Percentiles rank a stretch among this genome's conserved stretches.
Conservation (phyloP, 2,113 vertebrate genomes). For the Cheirogaleus medius region DNA sequence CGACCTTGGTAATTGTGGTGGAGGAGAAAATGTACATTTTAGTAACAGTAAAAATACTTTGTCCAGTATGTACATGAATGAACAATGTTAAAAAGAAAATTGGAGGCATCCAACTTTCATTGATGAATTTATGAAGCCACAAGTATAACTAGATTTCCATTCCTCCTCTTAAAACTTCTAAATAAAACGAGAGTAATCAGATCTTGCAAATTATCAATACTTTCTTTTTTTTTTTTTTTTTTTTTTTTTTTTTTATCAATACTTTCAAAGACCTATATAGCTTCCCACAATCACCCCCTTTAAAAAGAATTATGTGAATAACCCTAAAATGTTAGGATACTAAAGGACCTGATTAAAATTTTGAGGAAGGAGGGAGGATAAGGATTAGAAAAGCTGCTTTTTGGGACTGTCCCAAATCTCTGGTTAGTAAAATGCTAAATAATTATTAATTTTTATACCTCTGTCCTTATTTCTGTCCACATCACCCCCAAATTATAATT, state of each 20-base stretch:
- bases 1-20: background rate
- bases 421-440: conserved; percentile 39
- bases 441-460: conserved; percentile 24
- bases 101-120: background rate
- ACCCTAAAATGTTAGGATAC: background rate
- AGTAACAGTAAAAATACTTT: conserved; percentile 29
- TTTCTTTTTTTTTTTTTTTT: too few species aligned
- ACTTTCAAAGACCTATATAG: conserved; percentile 9
- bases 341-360: background rate
- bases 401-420: background rate
- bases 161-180: background rate
- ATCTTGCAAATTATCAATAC: background rate
- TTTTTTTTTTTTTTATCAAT: too few species aligned
- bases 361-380: background rate
- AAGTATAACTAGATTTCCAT: background rate
- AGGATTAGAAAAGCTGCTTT: conserved; percentile 39
- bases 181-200: background rate
- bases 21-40: conserved; percentile 10
- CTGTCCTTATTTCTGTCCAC: conserved; percentile 13
- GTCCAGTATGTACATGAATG: background rate
- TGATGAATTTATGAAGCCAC: conserved; percentile 20
- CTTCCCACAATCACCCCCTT: background rate
- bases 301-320: conserved; percentile 7
- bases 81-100: conserved; percentile 20
- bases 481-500: conserved; percentile 1